Conservation (phyloP, 2,113 vertebrate species). For the Rhadina sibilatrix region DNA sequence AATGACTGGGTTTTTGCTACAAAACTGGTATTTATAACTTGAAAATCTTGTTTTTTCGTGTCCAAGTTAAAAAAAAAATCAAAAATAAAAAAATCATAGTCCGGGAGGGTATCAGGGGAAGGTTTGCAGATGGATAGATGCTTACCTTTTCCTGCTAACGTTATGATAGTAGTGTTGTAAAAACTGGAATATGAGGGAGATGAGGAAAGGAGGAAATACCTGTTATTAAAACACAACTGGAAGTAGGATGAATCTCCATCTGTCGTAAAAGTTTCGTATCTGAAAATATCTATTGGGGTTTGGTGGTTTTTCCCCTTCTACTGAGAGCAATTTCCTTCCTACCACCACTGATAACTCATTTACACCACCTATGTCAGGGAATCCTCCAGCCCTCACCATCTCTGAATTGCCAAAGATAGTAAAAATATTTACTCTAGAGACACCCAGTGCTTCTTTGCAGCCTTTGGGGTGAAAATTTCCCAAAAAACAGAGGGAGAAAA, state of each 20-base stretch:
- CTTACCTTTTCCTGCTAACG: neutral
- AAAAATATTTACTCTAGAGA: neutral
- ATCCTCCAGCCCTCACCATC: neutral
- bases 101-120: neutral
- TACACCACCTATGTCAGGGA: neutral
- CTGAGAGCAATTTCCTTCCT: neutral
- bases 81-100: neutral
- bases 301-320: accelerated
- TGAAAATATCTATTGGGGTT: neutral
- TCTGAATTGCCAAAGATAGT: neutral
- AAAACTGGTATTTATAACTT: neutral
- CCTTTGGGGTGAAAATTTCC: neutral
- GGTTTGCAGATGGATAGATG: neutral
- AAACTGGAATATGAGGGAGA: neutral
- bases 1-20: neutral
- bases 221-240: neutral
- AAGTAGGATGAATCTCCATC: neutral
- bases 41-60: neutral
- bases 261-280: neutral
- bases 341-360: neutral
- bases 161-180: neutral
- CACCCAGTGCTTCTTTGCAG: neutral
- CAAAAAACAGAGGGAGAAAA: neutral
- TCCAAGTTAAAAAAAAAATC: neutral
- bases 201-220: neutral